phyloP scores from a whole-genome alignment of 2,888 invertebrate genomes.

The Apamea epomidion region DNA sequence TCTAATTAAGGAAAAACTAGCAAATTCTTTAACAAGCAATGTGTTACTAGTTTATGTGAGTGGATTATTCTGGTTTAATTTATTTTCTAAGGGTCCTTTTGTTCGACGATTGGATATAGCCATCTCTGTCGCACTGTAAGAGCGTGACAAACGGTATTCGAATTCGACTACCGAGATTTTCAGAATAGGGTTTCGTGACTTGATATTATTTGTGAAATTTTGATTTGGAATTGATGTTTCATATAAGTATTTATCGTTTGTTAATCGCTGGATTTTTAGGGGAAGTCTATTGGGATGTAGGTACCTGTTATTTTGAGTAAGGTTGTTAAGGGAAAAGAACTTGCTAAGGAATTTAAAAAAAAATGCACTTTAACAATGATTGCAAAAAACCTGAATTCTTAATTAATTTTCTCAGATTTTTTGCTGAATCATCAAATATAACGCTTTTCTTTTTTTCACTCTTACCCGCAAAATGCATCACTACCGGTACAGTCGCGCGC shows the following conservation, averaged over 20 bases:
- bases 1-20: constrained; percentile 40
- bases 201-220: constrained; percentile 56
- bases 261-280: constrained; percentile 26
- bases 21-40: constrained; percentile 10
- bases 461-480: constrained; percentile 1
- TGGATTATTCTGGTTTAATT: constrained; percentile 62
- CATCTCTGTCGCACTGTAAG: constrained; percentile 66
- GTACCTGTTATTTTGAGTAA: background rate
- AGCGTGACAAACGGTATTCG: constrained; percentile 69
- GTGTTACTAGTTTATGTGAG: constrained; percentile 42
- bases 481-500: constrained; percentile 24
- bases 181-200: constrained; percentile 66
- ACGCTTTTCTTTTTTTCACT: background rate
- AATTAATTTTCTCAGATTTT: too few relatives aligned
- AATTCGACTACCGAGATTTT: constrained; percentile 69
- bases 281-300: background rate
- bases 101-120: constrained; percentile 69
- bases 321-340: background rate
- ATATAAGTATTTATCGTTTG: constrained; percentile 36
- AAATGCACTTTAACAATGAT: background rate
- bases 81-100: constrained; percentile 75
- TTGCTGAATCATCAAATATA: background rate
- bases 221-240: constrained; percentile 48
- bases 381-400: background rate
- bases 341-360: background rate